Base-by-base conservation (phyloP, 2,113 vertebrate genomes). In the Bufo gargarizans region DNA sequence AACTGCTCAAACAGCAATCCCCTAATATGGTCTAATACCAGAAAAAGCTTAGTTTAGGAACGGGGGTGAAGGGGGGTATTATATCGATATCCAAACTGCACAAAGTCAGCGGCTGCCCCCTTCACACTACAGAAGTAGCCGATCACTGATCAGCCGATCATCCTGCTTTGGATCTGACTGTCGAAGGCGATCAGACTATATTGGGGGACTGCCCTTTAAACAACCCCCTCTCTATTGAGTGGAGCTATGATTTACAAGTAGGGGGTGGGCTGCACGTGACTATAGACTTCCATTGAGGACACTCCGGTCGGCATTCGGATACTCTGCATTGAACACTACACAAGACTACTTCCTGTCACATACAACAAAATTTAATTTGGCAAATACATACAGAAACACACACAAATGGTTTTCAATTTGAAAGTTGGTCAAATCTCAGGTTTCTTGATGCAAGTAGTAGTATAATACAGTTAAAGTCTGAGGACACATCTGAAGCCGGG, bases 301-400 rank as follows among this genome's bases (percentile, higher is more conserved):
- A 55, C 7, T 12, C 55, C n/a, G 0, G 10, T 55, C 49, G 1
- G 19, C 49, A 63, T 43, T 58, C 17, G 33, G 33, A 9, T 78
- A 78, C 10, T 80, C 55, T 8, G 59, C 58, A 22, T 69, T 47
- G 11, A 50, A 86, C 53, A 49, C 79, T 67, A 49, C 65, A 86
- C 2, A 47, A 87, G 59, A 71, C 43, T 80, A 77, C 33, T 33
- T 33, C 50, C 33, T 74, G 10, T 74, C 79, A 16, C 49, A 71
- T 16, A 17, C 55, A 74, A 22, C 47, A 71, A 55, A 33, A 72
- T 69, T 87, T 59, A 33, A 59, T 82, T 82, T 87, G 86, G 86
- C 65, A 87, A 78, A 72, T 87, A 61, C 78, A 87, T 82, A 82
- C 86, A 87, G 58, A 86, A 77, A 86, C 6, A 59, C 58, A 20